Percentiles rank a stretch among this genome's conserved stretches.
Conservation (phyloP, 2,888 invertebrate genomes). For the Heliconius erato region DNA sequence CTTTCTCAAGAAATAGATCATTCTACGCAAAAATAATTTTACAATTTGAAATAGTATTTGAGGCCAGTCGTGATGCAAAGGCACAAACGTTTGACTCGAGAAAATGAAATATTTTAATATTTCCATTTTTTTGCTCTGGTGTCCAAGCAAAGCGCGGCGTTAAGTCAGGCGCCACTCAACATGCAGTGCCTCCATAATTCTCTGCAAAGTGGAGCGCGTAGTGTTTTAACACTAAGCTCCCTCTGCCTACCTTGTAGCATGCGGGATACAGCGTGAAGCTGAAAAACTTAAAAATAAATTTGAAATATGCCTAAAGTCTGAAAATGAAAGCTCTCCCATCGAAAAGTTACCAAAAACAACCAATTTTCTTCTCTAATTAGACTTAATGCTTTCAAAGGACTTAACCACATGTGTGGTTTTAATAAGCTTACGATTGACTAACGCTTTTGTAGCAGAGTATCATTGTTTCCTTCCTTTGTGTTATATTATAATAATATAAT, state of each 20-base stretch:
- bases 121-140: too few species aligned
- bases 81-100: neutral
- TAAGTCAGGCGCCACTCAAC: too few species aligned
- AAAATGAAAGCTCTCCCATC: neutral
- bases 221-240: too few species aligned
- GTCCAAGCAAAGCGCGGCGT: too few species aligned
- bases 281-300: neutral
- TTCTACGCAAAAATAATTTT: too few species aligned
- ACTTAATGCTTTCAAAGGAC: slow-evolving; percentile 13
- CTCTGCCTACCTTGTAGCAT: too few species aligned
- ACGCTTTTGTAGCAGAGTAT: slow-evolving; percentile 20
- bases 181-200: too few species aligned
- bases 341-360: neutral
- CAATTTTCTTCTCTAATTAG: slow-evolving; percentile 27
- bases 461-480: slow-evolving; percentile 30
- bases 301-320: neutral
- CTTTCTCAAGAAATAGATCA: neutral
- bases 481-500: slow-evolving; percentile 34
- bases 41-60: neutral
- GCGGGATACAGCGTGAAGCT: neutral
- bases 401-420: slow-evolving; percentile 35
- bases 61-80: neutral
- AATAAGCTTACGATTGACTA: slow-evolving; percentile 34
- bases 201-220: too few species aligned
- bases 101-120: too few species aligned